Percentiles rank a stretch among this genome's conserved stretches.
phyloP scores from a whole-genome alignment of 2,888 invertebrate genomes.

The Trisateles emortualis region DNA sequence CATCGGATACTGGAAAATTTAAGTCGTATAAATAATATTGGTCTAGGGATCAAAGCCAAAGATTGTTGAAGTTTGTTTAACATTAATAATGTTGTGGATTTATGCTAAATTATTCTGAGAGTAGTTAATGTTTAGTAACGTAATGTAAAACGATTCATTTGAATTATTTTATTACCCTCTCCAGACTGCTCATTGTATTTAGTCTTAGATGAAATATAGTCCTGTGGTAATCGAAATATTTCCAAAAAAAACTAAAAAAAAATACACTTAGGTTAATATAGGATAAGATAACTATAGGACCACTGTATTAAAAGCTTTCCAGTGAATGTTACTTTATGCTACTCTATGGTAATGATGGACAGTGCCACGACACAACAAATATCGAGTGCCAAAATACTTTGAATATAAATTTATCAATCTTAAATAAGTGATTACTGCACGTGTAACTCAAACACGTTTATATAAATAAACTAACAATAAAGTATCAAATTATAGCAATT shows the following conservation, averaged over 20 bases:
- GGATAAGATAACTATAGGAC: conserved; percentile 79
- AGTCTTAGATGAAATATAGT: conserved; percentile 80
- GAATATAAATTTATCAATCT: conserved; percentile 43
- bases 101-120: conserved; percentile 85
- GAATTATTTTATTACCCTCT: conserved; percentile 82
- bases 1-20: conserved; percentile 75
- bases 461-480: conserved; percentile 42
- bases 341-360: conserved; percentile 49
- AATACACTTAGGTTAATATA: conserved; percentile 73
- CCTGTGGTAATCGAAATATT: conserved; percentile 80
- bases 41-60: conserved; percentile 95
- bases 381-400: conserved; percentile 74
- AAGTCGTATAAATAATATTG: conserved; percentile 87
- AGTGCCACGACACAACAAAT: conserved; percentile 72
- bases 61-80: conserved; percentile 90
- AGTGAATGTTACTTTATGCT: conserved; percentile 62
- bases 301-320: conserved; percentile 74
- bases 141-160: conserved; percentile 75
- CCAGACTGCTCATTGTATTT: conserved; percentile 84
- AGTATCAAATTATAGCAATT: conserved; percentile 50
- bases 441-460: conserved; percentile 32
- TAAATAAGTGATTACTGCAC: conserved; percentile 32
- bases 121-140: conserved; percentile 78
- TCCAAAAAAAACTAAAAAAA: conserved; percentile 78
- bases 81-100: conserved; percentile 85